A percentile compares a stretch with the other conserved stretches of the same genome.
These are phyloP conservation scores for Philhelius pedissequus DNA, from an alignment of 2,888 invertebrate species.

Conservation along the genomic window DNA sequence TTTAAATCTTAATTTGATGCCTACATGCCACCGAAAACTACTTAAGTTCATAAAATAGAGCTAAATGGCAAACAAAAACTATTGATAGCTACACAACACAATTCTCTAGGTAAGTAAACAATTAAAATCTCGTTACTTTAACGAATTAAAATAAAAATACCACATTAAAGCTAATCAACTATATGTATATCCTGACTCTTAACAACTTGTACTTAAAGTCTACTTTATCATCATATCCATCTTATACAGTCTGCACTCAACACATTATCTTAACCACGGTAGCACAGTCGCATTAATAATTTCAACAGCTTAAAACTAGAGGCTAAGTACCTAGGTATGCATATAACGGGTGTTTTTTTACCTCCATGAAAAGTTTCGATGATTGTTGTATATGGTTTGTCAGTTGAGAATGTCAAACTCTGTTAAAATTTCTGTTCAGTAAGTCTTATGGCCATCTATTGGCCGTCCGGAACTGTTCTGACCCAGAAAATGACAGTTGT, in stretches of 20 bases:
- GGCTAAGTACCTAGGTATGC: background rate
- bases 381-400: too few relatives aligned
- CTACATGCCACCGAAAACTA: background rate
- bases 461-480: too few relatives aligned
- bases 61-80: background rate
- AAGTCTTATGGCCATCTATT: too few relatives aligned
- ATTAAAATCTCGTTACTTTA: slow-evolving; percentile 6
- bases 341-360: too few relatives aligned
- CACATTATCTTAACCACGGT: too few relatives aligned
- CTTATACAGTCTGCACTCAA: background rate
- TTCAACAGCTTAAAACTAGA: background rate
- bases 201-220: background rate
- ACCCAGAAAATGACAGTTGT: too few relatives aligned
- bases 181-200: background rate
- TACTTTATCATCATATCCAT: background rate
- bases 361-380: too few relatives aligned
- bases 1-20: background rate
- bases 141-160: background rate
- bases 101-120: background rate
- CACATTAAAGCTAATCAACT: background rate
- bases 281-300: background rate
- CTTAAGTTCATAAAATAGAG: background rate
- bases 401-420: too few relatives aligned
- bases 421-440: too few relatives aligned
- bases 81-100: background rate